Base-by-base conservation (phyloP, 2,888 invertebrate species). In the Balanococcus diminutus region DNA sequence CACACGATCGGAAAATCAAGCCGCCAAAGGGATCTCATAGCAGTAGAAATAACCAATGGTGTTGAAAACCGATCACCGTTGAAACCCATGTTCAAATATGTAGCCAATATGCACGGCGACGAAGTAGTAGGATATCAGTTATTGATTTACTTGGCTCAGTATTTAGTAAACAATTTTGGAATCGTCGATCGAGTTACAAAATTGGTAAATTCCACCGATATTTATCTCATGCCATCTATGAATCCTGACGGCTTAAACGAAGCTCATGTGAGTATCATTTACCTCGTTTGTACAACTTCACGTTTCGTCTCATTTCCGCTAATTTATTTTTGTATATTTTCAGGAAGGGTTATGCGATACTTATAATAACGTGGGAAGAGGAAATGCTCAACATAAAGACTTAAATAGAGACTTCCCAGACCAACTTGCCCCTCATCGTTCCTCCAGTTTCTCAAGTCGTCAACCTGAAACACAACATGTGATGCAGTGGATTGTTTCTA, bases 81-180 rank as follows among this genome's bases (percentile, higher is more conserved):
- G 19, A 94, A 95, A 88, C 98, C 98, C 0, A 96, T 97, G 92
- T 95, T 98, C 88, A 98, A 98, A 89, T 96, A 95, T 91, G 95
- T 98, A 87, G 98, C 95, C 14, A 98, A 98, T 89, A 98, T 98
- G 97, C 98, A 98, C 89, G 98, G 98, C 2, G 98, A 98, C 89
- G 98, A 98, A 90, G 92, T 96, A 0, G 92, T 98, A 28, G 98
- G 98, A 0, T 91, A 97, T 61, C 94, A 98, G 90, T 90, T 98
- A 87, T 91, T 96, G 88, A 91, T 99, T 83, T 95, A 94, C 89
- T 91, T 99, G 89, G 94, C 96, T 0, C 93, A 96, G 88, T 95
- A 98, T 90, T 91, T 99, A 86, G 91, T 98, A 82, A 90, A 92
- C 9, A 95, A 95, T 89, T 96, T 95, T 89, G 93, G 91, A 87